Conservation (phyloP, 2,797 vertebrate species). For the Sebastiscus albofasciatus region DNA sequence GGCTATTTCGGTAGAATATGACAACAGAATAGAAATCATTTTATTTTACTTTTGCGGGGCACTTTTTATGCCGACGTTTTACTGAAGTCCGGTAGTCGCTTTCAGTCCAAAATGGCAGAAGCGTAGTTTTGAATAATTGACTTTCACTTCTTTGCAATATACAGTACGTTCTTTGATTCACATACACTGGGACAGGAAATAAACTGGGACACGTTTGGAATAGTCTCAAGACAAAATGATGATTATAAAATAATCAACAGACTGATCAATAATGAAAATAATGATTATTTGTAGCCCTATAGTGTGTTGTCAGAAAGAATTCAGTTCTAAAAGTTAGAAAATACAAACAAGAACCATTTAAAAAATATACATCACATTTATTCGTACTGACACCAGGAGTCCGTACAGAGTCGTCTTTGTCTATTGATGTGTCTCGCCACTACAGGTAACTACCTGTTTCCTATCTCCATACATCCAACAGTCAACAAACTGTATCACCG, state of each 20-base stretch:
- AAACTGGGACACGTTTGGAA: no score
- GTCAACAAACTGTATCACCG: conserved; percentile 69
- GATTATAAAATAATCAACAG: background rate
- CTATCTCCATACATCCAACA: conserved; percentile 74
- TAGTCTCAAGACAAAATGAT: background rate
- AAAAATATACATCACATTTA: conserved; percentile 91
- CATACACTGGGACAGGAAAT: no score
- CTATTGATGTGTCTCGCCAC: conserved; percentile 74
- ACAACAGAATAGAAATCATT: no score
- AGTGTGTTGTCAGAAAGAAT: background rate
- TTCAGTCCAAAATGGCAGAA: no score
- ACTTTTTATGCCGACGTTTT: no score
- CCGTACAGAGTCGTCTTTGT: conserved; percentile 78
- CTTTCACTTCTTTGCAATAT: no score
- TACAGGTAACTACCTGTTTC: conserved; percentile 65
- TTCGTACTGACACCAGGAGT: conserved; percentile 81
- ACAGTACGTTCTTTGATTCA: no score
- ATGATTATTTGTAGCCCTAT: background rate
- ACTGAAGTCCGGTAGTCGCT: no score
- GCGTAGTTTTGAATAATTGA: no score
- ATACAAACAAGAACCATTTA: conserved; percentile 61
- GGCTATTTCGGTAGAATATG: no score
- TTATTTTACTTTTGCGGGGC: no score
- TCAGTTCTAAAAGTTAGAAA: conserved; percentile 28
- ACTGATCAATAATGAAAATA: background rate